A percentile compares a stretch with the other conserved stretches of the same genome.
phyloP scores from a whole-genome alignment of 1,140 invertebrate species.

The Drosophila sulfurigaster region DNA sequence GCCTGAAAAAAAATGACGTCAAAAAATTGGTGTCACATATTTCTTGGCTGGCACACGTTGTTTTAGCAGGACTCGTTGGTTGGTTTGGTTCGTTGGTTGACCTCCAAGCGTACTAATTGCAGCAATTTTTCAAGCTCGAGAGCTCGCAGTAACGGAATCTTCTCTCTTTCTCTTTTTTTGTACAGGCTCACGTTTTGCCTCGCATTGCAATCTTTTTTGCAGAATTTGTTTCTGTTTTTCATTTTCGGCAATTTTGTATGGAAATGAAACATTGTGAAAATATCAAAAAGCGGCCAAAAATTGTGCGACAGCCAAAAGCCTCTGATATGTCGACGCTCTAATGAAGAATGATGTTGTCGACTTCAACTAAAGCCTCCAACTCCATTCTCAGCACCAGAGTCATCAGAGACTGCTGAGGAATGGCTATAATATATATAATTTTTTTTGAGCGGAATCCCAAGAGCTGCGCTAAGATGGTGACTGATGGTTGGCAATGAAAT shows the following conservation, averaged over 20 bases:
- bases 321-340: conserved; percentile 41
- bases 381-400: not conserved
- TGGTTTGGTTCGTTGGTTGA: conserved; percentile 29
- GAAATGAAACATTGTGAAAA: conserved; percentile 42
- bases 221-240: conserved; percentile 5
- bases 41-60: conserved; percentile 36
- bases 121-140: conserved; percentile 49
- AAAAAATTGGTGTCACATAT: conserved; percentile 46
- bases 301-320: conserved; percentile 21
- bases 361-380: not conserved
- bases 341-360: conserved; percentile 46
- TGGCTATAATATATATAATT: conserved; percentile 21
- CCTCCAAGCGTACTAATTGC: conserved; percentile 52
- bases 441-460: not conserved
- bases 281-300: conserved; percentile 38
- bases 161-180: not conserved
- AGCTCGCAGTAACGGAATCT: conserved; percentile 9
- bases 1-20: not conserved
- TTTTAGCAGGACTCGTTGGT: conserved; percentile 3
- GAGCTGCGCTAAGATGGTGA: conserved; percentile 9
- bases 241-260: conserved; percentile 21
- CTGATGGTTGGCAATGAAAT: conserved; percentile 45
- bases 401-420: conserved; percentile 24
- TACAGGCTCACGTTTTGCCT: not conserved
- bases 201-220: conserved; percentile 21